Conservation (phyloP, 2,797 vertebrate species). For the Eptatretus atami region DNA sequence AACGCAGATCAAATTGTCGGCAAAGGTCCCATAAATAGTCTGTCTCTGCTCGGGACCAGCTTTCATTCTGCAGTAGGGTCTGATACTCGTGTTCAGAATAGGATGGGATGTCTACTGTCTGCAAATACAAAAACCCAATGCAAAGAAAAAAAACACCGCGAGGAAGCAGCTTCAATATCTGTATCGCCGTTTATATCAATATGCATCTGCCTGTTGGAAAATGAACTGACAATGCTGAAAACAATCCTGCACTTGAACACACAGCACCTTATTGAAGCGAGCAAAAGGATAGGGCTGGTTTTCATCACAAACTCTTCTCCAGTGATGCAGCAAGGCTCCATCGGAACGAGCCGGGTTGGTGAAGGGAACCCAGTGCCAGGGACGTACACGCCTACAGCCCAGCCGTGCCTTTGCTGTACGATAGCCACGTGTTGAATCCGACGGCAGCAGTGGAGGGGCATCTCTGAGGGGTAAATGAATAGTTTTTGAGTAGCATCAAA, state of each 20-base stretch:
- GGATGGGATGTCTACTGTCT: slow-evolving; percentile 83
- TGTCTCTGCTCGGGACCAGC: slow-evolving; percentile 92
- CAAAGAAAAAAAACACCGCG: not conserved
- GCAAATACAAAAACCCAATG: not conserved
- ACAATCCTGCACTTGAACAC: too few species aligned
- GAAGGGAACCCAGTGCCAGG: slow-evolving; percentile 99
- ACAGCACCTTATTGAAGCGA: slow-evolving; percentile 54
- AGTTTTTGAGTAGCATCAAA: too few species aligned
- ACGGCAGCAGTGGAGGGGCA: slow-evolving; percentile 66
- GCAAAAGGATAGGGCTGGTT: slow-evolving; percentile 94
- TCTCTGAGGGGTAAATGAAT: slow-evolving; percentile 20
- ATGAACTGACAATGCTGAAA: too few species aligned
- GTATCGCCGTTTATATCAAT: too few species aligned
- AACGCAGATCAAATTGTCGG: slow-evolving; percentile 84
- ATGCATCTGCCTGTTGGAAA: too few species aligned
- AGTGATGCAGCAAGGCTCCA: slow-evolving; percentile 88
- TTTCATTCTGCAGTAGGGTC: slow-evolving; percentile 76
- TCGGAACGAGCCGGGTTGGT: slow-evolving; percentile 81
- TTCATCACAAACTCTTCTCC: slow-evolving; percentile 75
- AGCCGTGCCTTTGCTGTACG: slow-evolving; percentile 87
- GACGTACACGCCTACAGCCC: slow-evolving; percentile 82
- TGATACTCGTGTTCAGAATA: slow-evolving; percentile 96
- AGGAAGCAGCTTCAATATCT: too few species aligned
- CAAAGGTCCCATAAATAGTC: slow-evolving; percentile 90
- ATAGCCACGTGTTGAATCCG: slow-evolving; percentile 88